Base-by-base conservation (phyloP, 2,113 vertebrate genomes). In the Prietella phreatophila region DNA sequence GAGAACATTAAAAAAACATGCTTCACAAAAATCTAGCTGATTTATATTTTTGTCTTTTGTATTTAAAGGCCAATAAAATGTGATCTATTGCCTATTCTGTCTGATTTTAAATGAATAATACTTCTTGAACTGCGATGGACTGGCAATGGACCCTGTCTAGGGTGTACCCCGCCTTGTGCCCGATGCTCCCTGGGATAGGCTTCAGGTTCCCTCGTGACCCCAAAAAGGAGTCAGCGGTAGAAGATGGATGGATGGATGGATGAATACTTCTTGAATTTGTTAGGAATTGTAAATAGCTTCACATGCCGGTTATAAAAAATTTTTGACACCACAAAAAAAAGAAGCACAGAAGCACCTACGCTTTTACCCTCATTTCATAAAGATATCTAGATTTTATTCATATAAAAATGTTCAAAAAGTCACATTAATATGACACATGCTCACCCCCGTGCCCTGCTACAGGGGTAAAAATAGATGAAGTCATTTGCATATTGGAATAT, bases 401-500 rank as follows among this genome's bases (percentile, higher is more conserved):
- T 9, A 55, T 19, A 14, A 79, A 50, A n/a, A 30, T 19, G 4
- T 78, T 50, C 3, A 20, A 58, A 80, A 58, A 36, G 9, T 10
- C 5, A 50, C 15, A 14, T 78, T 19, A 19, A 56, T 15, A 0
- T 55, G 30, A 58, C 19, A 36, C 53, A 56, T 13, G 53, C 9
- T 22, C 17, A 58, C 79, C 79, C 27, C 19, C 30, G 22, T 36
- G 27, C 79, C 5, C 53, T 13, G 3, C 13, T 56, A 81, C 33
- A 42, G 30, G n/a, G 19, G 30, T 20, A 58, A 33, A 33, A 58
- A 81, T 22, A 58, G 30, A 33, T 81, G 53, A 20, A 81, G n/a
- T 81, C n/a, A 58, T 81, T 81, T 81, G 55, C 79, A 58, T 58
- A 33, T 7, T 33, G 53, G 79, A 81, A 81, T 3, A 58, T 33